Base-by-base conservation (phyloP, 53 echinoderm and acorn worm genomes). In the Hippasteria phrygiana region DNA sequence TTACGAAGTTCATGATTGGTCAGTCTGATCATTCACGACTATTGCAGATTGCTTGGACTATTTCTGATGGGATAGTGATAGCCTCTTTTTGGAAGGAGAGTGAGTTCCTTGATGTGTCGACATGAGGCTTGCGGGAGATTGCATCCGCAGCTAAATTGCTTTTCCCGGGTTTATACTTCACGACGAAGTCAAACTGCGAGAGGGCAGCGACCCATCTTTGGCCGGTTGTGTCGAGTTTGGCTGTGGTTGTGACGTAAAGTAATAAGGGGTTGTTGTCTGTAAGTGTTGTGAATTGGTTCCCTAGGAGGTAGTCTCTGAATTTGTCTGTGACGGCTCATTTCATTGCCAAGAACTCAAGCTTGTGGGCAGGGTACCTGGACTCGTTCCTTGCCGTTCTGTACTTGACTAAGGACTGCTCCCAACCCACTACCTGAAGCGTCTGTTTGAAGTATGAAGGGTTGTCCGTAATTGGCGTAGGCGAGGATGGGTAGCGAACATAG, bases 191-290 rank as follows among this genome's bases (percentile, higher is more conserved):
- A 59, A 88, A 92, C 31, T 63, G 66, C 13, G 89, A 89, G 8
- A 78, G 70, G 1, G 70, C 89, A 38, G 89, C 89, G 5, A 75
- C 78, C 69, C 75, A 78, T 67, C 89, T 56, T n/a, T n/a, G n/a
- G n/a, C n/a, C n/a, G n/a, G n/a, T n/a, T n/a, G n/a, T n/a, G n/a
- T n/a, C n/a, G n/a, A n/a, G n/a, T n/a, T n/a, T n/a, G n/a, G n/a
- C n/a, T n/a, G n/a, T n/a, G n/a, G n/a, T n/a, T n/a, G n/a, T 20
- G 28, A 93, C 90, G 48, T 93, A 93, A 27, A 90, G 63, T n/a
- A n/a, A n/a, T n/a, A 93, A 74, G 24, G 93, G 93, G 87, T 93
- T 93, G 45, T 93, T 93, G 48, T 90, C 87, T 29, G 93, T 93
- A 20, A 87, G 37, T 3, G 91, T 88, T 1, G 91, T 88, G 64